Percentiles rank a stretch among this genome's conserved stretches.
These are phyloP conservation scores for Eurypyga helias DNA, from an alignment of 2,113 vertebrate genomes.

Conservation along the genomic window DNA sequence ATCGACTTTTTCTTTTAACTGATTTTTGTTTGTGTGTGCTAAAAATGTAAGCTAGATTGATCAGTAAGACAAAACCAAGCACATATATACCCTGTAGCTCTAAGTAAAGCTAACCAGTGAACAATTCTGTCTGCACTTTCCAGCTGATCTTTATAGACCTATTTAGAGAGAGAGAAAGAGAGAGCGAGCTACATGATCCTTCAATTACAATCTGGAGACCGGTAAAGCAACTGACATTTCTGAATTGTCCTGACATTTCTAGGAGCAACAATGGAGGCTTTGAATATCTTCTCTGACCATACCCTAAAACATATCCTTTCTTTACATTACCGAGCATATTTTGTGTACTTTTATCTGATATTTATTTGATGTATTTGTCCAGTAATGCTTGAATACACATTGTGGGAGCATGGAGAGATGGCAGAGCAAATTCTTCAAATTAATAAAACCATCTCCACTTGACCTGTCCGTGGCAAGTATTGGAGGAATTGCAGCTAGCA, in stretches of 20 bases:
- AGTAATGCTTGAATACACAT: background rate
- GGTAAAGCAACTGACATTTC: slow-evolving; percentile 52
- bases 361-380: slow-evolving; percentile 26
- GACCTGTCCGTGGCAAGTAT: background rate
- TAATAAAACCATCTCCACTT: background rate
- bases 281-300: slow-evolving; percentile 33
- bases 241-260: slow-evolving; percentile 52
- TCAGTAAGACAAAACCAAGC: slow-evolving; percentile 67
- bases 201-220: slow-evolving; percentile 41
- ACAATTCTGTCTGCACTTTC: slow-evolving; percentile 57
- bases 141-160: slow-evolving; percentile 60
- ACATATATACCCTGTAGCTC: slow-evolving; percentile 65
- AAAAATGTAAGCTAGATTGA: slow-evolving; percentile 76
- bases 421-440: background rate
- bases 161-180: slow-evolving; percentile 38
- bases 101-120: slow-evolving; percentile 61
- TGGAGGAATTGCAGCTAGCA: background rate
- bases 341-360: slow-evolving; percentile 35
- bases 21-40: slow-evolving; percentile 82
- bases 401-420: background rate
- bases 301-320: slow-evolving; percentile 6
- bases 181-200: slow-evolving; percentile 56
- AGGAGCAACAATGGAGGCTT: slow-evolving; percentile 23
- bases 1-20: slow-evolving; percentile 42
- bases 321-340: background rate